Base-by-base conservation (phyloP, 2,888 invertebrate genomes). In the Rhagium mordax region DNA sequence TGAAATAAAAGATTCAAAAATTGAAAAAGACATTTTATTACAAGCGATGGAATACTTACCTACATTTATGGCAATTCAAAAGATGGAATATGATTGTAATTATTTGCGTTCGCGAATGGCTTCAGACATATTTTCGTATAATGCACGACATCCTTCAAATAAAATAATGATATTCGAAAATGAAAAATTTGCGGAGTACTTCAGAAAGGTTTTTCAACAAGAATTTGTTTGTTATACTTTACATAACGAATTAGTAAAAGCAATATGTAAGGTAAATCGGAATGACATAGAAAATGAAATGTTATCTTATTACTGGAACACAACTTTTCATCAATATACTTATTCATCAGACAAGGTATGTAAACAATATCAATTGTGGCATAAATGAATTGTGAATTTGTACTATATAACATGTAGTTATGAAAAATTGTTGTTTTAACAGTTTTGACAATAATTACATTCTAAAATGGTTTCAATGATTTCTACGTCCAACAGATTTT, bases 261-360 rank as follows among this genome's bases (percentile, higher is more conserved):
- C 24, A n/a, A 8, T 64, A 27, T 64, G 64, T 7, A 64, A 64
- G 18, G 27, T 51, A 49, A 49, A 64, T 64, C 64, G 64, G 8
- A 51, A 49, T 18, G 49, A 64, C 3, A 13, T 64, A 1, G 64
- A 64, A 29, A 51, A 64, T n/a, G 27, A 64, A 3, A n/a, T 64
- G 10, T 27, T 64, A 29, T 8, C 48, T 49, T 4, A 16, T 10
- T 64, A 51, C 20, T 51, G 33, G 10, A 6, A 27, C 4, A 62
- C n/a, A n/a, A 27, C 20, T 2, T 2, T 16, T 8, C 0, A 7
- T 2, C 15, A n/a, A 3, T 8, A 18, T 8, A n/a, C n/a, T n/a
- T n/a, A n/a, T n/a, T 29, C 0, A 15, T 0, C n/a, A 13, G n/a
- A 61, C 20, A 61, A 13, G 21, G 61, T 61, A 61, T 13, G 61